A percentile compares a stretch with the other conserved stretches of the same genome.
Conservation (phyloP, 2,797 vertebrate genomes). For the Falco naumanni region DNA sequence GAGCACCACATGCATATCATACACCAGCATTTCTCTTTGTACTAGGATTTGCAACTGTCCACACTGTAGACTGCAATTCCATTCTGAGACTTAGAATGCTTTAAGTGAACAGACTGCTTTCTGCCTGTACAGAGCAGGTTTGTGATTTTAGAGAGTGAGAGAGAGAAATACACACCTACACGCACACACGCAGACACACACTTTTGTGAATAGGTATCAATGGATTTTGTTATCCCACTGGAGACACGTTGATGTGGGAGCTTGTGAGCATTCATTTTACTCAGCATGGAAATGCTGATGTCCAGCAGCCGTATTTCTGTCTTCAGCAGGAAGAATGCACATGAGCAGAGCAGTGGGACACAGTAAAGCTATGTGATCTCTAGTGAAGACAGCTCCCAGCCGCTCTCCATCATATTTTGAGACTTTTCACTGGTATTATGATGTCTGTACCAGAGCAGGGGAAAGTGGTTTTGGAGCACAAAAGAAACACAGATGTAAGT, state of each 20-base stretch:
- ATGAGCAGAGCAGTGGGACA: neutral
- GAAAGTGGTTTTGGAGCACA: neutral
- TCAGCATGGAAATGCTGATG: neutral
- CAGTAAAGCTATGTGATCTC: neutral
- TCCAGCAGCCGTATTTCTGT: neutral
- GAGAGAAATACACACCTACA: neutral
- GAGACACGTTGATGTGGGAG: neutral
- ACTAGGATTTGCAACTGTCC: neutral
- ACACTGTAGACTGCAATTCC: neutral
- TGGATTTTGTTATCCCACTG: neutral
- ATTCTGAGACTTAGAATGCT: neutral
- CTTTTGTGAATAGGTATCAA: accelerated
- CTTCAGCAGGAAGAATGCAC: neutral
- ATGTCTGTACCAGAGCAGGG: neutral
- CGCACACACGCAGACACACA: neutral
- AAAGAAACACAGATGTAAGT: slow-evolving; percentile 19
- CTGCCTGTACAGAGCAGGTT: neutral
- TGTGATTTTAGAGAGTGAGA: neutral
- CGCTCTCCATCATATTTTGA: neutral
- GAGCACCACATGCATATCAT: neutral
- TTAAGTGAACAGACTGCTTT: neutral
- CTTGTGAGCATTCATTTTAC: neutral
- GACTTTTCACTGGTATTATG: neutral
- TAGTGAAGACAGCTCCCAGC: neutral
- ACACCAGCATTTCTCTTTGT: neutral